Base-by-base conservation (phyloP, 2,113 vertebrate genomes). In the Carettochelys insculpta region DNA sequence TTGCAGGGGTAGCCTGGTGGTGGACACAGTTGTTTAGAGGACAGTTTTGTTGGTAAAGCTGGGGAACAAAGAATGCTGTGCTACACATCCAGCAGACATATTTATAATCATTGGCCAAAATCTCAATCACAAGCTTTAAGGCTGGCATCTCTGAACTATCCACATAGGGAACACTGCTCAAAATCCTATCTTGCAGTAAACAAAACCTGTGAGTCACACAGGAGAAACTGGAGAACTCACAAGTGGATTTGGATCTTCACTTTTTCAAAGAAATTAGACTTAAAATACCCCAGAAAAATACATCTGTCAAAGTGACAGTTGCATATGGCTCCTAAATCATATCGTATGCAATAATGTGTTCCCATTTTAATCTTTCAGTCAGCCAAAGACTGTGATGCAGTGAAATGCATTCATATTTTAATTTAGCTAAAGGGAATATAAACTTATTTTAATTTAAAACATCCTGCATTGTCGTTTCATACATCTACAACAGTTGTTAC, bases 231-330 rank as follows among this genome's bases (percentile, higher is more conserved):
- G n/a, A 77, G 45, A 94, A 94, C 14, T 80, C 56, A 77, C 47
- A 53, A 78, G 68, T 87, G 86, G 85, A 45, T 54, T 86, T 58
- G 54, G 71, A 85, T 94, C 84, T 79, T 93, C 94, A 86, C 51
- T 81, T 90, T 94, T 71, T 86, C 91, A 86, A 58, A 78, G 82
- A 92, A 90, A 41, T 92, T 89, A 87, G 77, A 83, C 87, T 96
- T 94, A 93, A 93, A 96, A 96, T 77, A 93, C 96, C 50, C 65
- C 51, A 14, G 81, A 58, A 82, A 79, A 89, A 93, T 81, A 47
- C 88, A 96, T 97, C 93, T 95, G 92, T 97, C 95, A 97, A 96
- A 94, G 88, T 95, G 93, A 95, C 88, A 87, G 78, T 89, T 82
- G 24, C 82, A 86, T 96, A 87, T 92, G 88, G 85, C 95, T 58